A percentile compares a stretch with the other conserved stretches of the same genome.
phyloP scores from a whole-genome alignment of 1,140 invertebrate species.

The Hypothenemus hampei region DNA sequence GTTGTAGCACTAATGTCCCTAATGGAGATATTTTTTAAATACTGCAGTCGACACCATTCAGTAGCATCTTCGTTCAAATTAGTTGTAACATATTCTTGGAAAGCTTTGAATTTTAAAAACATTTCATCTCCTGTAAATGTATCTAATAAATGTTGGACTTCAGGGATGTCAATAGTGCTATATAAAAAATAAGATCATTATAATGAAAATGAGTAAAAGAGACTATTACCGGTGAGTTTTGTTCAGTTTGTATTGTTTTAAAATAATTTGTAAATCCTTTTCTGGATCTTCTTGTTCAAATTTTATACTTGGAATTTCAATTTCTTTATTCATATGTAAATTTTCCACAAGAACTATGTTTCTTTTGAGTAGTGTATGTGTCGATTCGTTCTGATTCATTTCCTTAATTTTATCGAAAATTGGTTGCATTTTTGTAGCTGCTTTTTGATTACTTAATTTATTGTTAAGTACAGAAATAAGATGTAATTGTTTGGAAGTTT shows the following conservation, averaged over 20 bases:
- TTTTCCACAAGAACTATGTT: constrained; percentile 38
- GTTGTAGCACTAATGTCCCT: constrained; percentile 25
- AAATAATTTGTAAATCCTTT: constrained; percentile 13
- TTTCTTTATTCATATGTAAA: constrained; percentile 12
- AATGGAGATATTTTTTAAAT: constrained; percentile 31
- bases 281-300: constrained; percentile 1
- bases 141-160: constrained; percentile 19
- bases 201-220: not conserved
- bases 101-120: constrained; percentile 15
- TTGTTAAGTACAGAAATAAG: constrained; percentile 33
- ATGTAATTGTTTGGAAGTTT: constrained; percentile 35
- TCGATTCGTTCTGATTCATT: constrained; percentile 11
- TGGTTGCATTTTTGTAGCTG: constrained; percentile 28
- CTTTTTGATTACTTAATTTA: constrained; percentile 30
- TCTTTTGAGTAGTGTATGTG: constrained; percentile 13
- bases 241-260: constrained; percentile 32
- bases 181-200: constrained; percentile 2
- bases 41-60: constrained; percentile 36
- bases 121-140: constrained; percentile 7
- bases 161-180: constrained; percentile 28
- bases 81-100: constrained; percentile 28
- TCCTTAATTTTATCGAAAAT: constrained; percentile 35
- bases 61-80: constrained; percentile 28
- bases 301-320: not conserved
- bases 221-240: constrained; percentile 24